Conservation (phyloP, 2,113 vertebrate genomes). For the Todiramphus saurophagus region DNA sequence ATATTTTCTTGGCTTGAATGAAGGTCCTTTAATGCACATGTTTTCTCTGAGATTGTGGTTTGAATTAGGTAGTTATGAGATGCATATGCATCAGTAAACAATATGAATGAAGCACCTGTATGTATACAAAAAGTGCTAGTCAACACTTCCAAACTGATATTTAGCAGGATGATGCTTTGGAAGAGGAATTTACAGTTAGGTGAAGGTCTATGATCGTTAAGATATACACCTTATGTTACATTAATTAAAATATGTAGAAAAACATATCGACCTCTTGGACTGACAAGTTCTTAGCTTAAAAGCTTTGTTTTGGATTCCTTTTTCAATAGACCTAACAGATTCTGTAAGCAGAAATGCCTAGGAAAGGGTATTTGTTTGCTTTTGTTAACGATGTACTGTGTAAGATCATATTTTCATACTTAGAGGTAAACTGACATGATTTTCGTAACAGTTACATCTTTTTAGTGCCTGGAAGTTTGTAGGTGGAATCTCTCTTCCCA, state of each 20-base stretch:
- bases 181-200: background rate
- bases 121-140: background rate
- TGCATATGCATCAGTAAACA: background rate
- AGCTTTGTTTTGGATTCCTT: fast-evolving
- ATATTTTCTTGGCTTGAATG: background rate
- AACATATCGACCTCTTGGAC: background rate
- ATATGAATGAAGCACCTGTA: background rate
- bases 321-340: background rate
- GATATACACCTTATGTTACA: too few relatives aligned
- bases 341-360: background rate
- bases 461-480: background rate
- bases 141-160: background rate
- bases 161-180: background rate
- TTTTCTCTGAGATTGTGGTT: background rate
- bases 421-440: background rate
- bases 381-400: background rate
- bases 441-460: background rate
- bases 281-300: background rate
- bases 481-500: background rate
- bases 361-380: fast-evolving
- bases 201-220: background rate
- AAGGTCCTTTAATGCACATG: background rate
- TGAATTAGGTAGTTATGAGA: background rate
- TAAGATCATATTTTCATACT: background rate
- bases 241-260: background rate